Conservation (phyloP, 2,113 vertebrate genomes). For the Setophaga kirtlandii region DNA sequence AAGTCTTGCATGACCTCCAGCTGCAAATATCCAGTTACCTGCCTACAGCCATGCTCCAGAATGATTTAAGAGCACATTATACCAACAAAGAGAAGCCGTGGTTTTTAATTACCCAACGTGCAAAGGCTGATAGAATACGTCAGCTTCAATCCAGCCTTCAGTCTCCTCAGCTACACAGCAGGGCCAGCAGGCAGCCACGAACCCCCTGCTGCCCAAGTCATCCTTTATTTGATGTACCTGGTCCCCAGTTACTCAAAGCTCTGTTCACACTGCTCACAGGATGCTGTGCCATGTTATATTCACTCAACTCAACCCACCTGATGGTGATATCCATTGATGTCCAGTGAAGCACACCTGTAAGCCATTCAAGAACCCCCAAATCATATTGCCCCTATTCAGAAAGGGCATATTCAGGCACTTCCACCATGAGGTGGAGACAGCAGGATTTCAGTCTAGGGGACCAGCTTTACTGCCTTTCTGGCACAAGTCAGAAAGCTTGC, state of each 20-base stretch:
- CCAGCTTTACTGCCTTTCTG: background rate
- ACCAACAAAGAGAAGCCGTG: background rate
- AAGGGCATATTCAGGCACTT: background rate
- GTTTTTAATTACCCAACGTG: background rate
- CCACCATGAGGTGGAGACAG: background rate
- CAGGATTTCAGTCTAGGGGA: background rate
- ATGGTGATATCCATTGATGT: background rate
- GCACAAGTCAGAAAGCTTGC: background rate
- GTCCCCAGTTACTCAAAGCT: background rate
- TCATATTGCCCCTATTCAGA: background rate
- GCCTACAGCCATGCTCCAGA: background rate
- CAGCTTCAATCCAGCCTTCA: background rate
- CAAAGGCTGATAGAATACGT: background rate
- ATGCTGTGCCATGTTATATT: background rate
- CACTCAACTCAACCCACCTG: background rate
- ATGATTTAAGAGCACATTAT: background rate
- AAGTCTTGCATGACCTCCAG: slow-evolving; percentile 32
- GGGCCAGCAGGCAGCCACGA: background rate
- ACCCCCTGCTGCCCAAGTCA: background rate
- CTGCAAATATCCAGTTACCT: slow-evolving; percentile 6
- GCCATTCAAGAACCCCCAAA: background rate
- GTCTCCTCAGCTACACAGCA: background rate
- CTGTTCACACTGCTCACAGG: background rate
- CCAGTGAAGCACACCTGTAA: background rate
- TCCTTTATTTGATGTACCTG: background rate